phyloP scores from a whole-genome alignment of 1,140 invertebrate genomes.

The Drosophila pectinifera region DNA sequence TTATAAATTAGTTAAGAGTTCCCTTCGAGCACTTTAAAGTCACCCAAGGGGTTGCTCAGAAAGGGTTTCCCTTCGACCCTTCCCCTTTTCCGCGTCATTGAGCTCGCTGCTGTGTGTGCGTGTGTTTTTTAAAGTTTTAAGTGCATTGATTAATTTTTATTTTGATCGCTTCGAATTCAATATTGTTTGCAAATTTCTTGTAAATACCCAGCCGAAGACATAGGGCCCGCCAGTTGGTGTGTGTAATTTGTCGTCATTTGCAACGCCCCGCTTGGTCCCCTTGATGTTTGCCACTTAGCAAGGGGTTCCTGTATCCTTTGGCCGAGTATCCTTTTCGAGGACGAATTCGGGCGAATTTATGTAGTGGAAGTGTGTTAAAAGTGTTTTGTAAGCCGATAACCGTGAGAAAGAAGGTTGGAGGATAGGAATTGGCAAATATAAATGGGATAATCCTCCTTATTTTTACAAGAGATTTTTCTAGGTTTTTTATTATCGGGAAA shows the following conservation, averaged over 20 bases:
- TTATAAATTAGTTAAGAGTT: slow-evolving; percentile 79
- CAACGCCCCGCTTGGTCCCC: slow-evolving; percentile 52
- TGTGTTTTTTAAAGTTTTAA: slow-evolving; percentile 62
- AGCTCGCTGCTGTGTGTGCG: slow-evolving; percentile 29
- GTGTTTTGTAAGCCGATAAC: slow-evolving; percentile 22
- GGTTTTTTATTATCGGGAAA: neutral
- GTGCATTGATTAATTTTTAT: slow-evolving; percentile 83
- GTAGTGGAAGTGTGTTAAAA: slow-evolving; percentile 66
- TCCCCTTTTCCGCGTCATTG: slow-evolving; percentile 74
- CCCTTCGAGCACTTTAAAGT: slow-evolving; percentile 71
- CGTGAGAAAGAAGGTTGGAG: slow-evolving; percentile 55
- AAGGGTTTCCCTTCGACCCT: slow-evolving; percentile 34
- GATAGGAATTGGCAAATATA: neutral
- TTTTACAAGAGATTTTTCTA: neutral
- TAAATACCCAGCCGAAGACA: slow-evolving; percentile 57
- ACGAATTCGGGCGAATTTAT: slow-evolving; percentile 50
- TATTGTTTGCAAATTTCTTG: slow-evolving; percentile 80
- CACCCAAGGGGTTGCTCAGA: slow-evolving; percentile 34
- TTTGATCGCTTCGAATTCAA: slow-evolving; percentile 80
- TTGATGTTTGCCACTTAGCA: slow-evolving; percentile 50
- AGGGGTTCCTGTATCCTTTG: slow-evolving; percentile 28
- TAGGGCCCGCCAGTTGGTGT: slow-evolving; percentile 63
- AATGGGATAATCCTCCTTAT: neutral
- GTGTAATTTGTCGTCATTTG: slow-evolving; percentile 78
- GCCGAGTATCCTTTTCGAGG: slow-evolving; percentile 1